Percentiles rank a stretch among this genome's conserved stretches.
Conservation (phyloP, 2,888 invertebrate species). For the Sisyra terminalis region DNA sequence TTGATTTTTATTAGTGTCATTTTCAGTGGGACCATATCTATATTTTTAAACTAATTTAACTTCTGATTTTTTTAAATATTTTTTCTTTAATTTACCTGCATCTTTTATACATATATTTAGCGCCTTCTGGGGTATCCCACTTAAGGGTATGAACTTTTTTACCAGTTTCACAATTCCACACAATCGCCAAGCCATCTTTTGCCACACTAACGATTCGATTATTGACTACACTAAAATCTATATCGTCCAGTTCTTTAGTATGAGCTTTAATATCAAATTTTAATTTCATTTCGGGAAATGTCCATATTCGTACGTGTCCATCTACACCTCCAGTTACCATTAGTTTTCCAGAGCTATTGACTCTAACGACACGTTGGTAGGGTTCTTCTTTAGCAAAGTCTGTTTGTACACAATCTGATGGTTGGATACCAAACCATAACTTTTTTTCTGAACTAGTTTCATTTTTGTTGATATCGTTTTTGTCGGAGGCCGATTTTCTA, state of each 20-base stretch:
- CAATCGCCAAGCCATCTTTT: constrained; percentile 66
- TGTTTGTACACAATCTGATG: constrained; percentile 68
- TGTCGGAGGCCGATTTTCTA: constrained; percentile 14
- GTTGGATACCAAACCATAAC: constrained; percentile 58
- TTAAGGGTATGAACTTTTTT: constrained; percentile 50
- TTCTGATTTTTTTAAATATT: not conserved
- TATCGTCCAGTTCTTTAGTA: constrained; percentile 82
- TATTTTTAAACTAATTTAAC: constrained; percentile 10
- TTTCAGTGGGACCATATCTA: constrained; percentile 57
- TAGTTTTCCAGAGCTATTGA: constrained; percentile 40
- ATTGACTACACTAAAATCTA: constrained; percentile 69
- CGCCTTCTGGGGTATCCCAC: constrained; percentile 59
- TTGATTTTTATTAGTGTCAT: constrained; percentile 42
- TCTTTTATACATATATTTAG: constrained; percentile 68
- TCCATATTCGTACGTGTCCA: constrained; percentile 75
- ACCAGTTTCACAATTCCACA: constrained; percentile 60
- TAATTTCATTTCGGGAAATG: constrained; percentile 64
- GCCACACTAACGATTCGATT: constrained; percentile 66
- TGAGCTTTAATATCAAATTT: constrained; percentile 60
- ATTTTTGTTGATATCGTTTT: constrained; percentile 11
- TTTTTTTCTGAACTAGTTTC: constrained; percentile 29
- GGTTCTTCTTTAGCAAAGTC: constrained; percentile 67
- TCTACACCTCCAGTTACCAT: constrained; percentile 90
- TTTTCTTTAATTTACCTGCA: constrained; percentile 38
- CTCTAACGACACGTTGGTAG: constrained; percentile 70